Conservation (phyloP, 2,797 vertebrate species). For the Chrosomus eos region DNA sequence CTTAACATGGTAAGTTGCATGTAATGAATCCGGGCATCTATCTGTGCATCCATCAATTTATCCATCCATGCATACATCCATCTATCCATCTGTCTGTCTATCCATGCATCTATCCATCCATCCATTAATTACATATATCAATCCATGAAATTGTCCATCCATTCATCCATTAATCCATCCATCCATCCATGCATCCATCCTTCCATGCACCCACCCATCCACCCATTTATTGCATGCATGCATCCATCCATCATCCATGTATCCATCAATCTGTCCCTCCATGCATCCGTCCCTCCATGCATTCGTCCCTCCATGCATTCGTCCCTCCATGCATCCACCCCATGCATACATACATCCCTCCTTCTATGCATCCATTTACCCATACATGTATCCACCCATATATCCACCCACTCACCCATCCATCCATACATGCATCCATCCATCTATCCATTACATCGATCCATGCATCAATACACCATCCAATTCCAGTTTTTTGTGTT, state of each 20-base stretch:
- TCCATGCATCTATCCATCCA: neutral
- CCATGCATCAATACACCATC: neutral
- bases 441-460: neutral
- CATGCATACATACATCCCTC: no score
- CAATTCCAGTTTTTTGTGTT: neutral
- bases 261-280: neutral
- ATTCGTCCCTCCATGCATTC: neutral
- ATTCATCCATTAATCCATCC: neutral
- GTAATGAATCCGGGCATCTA: neutral
- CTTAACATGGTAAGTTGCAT: conserved; percentile 87
- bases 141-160: neutral
- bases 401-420: neutral
- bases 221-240: no score
- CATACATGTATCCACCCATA: neutral
- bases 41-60: neutral
- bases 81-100: neutral
- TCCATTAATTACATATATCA: no score
- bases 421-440: accelerated
- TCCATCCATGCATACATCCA: neutral
- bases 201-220: neutral
- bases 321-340: neutral
- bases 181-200: neutral
- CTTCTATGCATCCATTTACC: neutral
- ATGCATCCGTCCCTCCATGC: neutral
- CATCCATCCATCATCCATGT: neutral